Percentiles rank a stretch among this genome's conserved stretches.
phyloP scores from a whole-genome alignment of 2,113 vertebrate species.

The Festucalex cinctus region DNA sequence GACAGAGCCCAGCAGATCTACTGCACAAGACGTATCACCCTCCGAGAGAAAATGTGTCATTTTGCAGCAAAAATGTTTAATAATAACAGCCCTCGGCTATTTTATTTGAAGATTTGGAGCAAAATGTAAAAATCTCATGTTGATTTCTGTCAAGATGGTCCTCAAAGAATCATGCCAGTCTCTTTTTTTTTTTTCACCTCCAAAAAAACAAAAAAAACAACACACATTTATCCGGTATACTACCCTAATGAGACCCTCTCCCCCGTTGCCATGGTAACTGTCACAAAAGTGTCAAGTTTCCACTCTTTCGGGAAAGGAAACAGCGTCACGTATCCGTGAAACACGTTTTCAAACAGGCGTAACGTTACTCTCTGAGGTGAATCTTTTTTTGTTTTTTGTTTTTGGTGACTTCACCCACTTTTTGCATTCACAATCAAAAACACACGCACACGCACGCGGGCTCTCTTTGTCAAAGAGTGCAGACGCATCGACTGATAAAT shows the following conservation, averaged over 20 bases:
- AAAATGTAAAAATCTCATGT: constrained; percentile 19
- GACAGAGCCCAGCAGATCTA: constrained; percentile 20
- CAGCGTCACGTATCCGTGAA: constrained; percentile 68
- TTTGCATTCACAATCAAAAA: constrained; percentile 51
- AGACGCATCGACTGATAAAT: constrained; percentile 47
- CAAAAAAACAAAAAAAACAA: constrained; percentile 20
- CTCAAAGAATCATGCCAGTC: constrained; percentile 28
- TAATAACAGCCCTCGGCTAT: constrained; percentile 34
- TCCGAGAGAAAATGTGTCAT: constrained; percentile 55
- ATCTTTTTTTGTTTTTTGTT: constrained; percentile 58
- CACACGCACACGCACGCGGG: constrained; percentile 22
- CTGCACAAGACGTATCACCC: constrained; percentile 34
- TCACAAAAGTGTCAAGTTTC: constrained; percentile 79
- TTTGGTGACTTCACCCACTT: constrained; percentile 65
- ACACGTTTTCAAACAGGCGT: constrained; percentile 65
- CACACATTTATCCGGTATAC: constrained; percentile 56
- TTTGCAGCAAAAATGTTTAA: constrained; percentile 56
- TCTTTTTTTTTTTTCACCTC: constrained; percentile 49
- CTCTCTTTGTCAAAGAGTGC: constrained; percentile 47
- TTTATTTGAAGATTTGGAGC: constrained; percentile 38
- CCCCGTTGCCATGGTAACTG: constrained; percentile 75
- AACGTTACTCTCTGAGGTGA: constrained; percentile 63
- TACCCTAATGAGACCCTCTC: constrained; percentile 72
- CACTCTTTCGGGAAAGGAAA: constrained; percentile 65
- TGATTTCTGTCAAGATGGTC: background rate